These are phyloP conservation scores for Rhabdomys dilectus DNA, from an alignment of 2,113 vertebrate species.

Conservation along the genomic window DNA sequence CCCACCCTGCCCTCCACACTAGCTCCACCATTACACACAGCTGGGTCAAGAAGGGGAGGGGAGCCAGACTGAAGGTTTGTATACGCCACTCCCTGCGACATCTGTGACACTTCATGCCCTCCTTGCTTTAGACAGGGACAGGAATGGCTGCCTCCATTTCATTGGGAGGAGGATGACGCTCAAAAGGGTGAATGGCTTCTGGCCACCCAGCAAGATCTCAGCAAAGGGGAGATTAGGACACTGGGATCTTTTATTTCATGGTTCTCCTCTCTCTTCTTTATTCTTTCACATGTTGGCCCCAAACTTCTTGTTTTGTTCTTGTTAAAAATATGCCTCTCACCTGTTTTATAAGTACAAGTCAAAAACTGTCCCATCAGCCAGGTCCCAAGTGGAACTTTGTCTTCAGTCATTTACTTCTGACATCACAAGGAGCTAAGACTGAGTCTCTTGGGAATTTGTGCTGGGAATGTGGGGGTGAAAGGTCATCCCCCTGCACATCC, in stretches of 20 bases:
- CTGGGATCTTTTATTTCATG: slow-evolving; percentile 21
- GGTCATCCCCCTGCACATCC: slow-evolving; percentile 71
- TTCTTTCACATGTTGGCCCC: slow-evolving; percentile 18
- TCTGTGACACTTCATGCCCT: not conserved
- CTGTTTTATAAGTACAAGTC: slow-evolving; percentile 51
- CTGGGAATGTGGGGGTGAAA: slow-evolving; percentile 74
- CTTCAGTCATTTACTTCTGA: slow-evolving; percentile 65
- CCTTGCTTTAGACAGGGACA: not conserved
- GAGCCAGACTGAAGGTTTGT: not conserved
- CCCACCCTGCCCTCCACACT: too few species aligned
- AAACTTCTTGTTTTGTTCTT: slow-evolving; percentile 15
- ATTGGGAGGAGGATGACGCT: slow-evolving; percentile 46
- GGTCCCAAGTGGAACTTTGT: slow-evolving; percentile 68
- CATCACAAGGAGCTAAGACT: slow-evolving; percentile 49
- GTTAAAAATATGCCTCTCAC: slow-evolving; percentile 56
- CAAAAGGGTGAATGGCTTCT: slow-evolving; percentile 42
- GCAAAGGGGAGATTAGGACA: slow-evolving; percentile 50
- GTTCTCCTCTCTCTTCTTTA: slow-evolving; percentile 39
- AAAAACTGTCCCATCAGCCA: slow-evolving; percentile 35
- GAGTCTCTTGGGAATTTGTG: slow-evolving; percentile 59
- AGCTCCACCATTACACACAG: not conserved
- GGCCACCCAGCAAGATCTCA: slow-evolving; percentile 72
- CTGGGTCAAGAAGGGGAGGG: not conserved
- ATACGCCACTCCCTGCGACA: not conserved
- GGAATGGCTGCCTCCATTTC: not conserved